These are phyloP conservation scores for Mastomys natalensis DNA, from an alignment of 2,113 vertebrate genomes.

Conservation along the genomic window DNA sequence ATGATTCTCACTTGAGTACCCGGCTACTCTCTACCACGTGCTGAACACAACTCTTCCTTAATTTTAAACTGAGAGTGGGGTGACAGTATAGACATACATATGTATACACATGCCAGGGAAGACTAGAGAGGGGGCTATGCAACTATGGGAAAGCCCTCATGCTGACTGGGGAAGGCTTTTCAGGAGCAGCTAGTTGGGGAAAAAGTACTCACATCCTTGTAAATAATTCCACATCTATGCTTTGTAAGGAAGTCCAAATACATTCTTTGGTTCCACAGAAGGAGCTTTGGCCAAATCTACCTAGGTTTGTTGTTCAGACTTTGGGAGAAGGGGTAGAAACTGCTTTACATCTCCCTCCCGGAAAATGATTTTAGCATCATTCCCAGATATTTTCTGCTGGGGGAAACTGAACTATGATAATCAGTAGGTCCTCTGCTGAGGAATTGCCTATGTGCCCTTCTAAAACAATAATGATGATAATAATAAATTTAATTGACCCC, in stretches of 20 bases:
- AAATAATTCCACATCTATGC: not conserved
- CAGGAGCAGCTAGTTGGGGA: not conserved
- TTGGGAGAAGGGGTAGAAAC: not conserved
- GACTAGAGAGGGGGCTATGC: not conserved
- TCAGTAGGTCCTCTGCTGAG: not conserved
- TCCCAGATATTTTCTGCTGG: not conserved
- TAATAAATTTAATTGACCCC: not conserved
- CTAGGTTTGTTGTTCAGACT: not conserved
- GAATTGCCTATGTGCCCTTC: not conserved
- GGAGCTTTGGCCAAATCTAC: not conserved
- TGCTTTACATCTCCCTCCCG: not conserved
- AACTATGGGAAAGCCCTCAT: not conserved
- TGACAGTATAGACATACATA: not conserved
- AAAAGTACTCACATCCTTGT: not conserved
- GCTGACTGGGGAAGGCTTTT: not conserved
- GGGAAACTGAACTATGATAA: not conserved
- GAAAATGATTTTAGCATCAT: not conserved
- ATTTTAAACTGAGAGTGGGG: not conserved
- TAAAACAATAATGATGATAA: not conserved
- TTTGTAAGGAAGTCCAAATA: not conserved
- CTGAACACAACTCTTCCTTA: not conserved
- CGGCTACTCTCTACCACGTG: not conserved
- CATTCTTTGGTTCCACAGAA: not conserved
- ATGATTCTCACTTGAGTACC: not conserved
- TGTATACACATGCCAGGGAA: not conserved